phyloP scores from a whole-genome alignment of 2,113 vertebrate genomes.

The Ctenodactylus gundi region DNA sequence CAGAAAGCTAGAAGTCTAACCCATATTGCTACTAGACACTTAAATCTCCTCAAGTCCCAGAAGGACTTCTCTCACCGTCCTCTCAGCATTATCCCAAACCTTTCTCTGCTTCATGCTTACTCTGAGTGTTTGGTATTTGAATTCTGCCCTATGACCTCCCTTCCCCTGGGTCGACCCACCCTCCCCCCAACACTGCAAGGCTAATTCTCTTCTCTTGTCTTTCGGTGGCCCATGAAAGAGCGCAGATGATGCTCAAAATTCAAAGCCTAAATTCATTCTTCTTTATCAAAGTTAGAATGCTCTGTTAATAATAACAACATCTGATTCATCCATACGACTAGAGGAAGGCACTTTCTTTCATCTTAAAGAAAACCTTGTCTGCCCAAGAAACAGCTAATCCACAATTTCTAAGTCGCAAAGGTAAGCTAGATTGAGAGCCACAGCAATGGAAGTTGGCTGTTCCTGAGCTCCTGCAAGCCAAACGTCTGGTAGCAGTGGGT shows the following conservation, averaged over 20 bases:
- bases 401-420: background rate
- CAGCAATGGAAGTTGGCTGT: background rate
- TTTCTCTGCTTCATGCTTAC: background rate
- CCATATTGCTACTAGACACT: background rate
- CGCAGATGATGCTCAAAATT: background rate
- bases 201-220: background rate
- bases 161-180: background rate
- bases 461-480: background rate
- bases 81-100: background rate
- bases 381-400: background rate
- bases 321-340: background rate
- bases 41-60: background rate
- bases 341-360: background rate
- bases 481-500: background rate
- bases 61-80: background rate
- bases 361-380: background rate
- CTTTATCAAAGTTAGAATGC: background rate
- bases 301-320: background rate
- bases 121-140: background rate
- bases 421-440: background rate
- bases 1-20: background rate
- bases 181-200: background rate
- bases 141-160: background rate
- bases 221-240: background rate
- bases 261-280: background rate